Conservation (phyloP, 2,888 invertebrate genomes). For the Agonopterix heracliana region DNA sequence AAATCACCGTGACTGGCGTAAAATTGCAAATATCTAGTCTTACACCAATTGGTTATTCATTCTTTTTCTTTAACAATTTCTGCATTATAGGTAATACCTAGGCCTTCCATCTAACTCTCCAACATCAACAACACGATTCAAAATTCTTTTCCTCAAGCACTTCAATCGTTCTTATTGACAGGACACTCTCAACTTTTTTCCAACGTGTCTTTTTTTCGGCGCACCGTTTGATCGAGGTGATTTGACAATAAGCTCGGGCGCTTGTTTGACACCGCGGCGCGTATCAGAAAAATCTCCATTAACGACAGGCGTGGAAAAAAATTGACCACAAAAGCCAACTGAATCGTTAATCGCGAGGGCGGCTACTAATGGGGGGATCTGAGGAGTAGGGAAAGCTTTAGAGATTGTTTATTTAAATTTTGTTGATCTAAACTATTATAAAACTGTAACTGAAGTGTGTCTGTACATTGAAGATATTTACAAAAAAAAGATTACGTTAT, state of each 20-base stretch:
- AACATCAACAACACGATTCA: background rate
- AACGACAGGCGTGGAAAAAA: constrained; percentile 63
- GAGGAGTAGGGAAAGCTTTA: constrained; percentile 21
- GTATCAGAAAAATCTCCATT: constrained; percentile 66
- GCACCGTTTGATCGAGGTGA: constrained; percentile 64
- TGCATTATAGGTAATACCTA: background rate
- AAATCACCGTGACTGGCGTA: too few relatives aligned
- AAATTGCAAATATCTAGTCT: too few relatives aligned
- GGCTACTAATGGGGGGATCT: constrained; percentile 61
- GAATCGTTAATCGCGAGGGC: constrained; percentile 68
- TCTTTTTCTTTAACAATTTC: too few relatives aligned
- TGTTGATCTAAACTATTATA: too few relatives aligned
- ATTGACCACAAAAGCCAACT: constrained; percentile 57
- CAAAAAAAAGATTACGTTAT: too few relatives aligned
- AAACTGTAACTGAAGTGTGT: too few relatives aligned
- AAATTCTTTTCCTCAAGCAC: background rate
- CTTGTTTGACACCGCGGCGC: constrained; percentile 56
- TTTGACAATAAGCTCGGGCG: constrained; percentile 55
- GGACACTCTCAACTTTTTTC: constrained; percentile 42
- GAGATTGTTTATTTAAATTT: constrained; percentile 17
- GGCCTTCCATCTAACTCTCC: background rate
- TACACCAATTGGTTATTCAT: too few relatives aligned
- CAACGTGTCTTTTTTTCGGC: constrained; percentile 35
- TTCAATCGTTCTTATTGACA: constrained; percentile 41
- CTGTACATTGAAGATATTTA: too few relatives aligned